Evolutionary conservation across 2,888 invertebrate genomes (phyloP), one percentile per base, ranked within the genome.

Genomic region (Siphonodentalium dalli): DNA sequence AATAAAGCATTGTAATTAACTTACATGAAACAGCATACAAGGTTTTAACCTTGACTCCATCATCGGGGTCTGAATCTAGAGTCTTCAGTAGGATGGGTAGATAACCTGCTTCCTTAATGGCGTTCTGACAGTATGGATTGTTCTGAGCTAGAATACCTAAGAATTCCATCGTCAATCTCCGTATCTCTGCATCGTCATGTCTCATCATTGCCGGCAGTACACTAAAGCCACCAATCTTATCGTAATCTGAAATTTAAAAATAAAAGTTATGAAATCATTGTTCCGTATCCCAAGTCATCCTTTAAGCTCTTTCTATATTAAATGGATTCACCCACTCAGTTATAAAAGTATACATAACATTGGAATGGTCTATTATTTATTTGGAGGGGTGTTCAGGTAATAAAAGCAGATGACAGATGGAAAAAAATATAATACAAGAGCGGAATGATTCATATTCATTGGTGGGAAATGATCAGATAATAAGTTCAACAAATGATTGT

Each of bases 71-170:
- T 9, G 81, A 82, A 65, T 87, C 86, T 11, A 88, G 79, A 50
- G 89, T 78, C 5, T 81, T 78, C 13, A 90, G 72, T 15, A 93
- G 79, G 8, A 85, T 82, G 0, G 87, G 86, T 37, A 93, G 80
- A 8, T 90, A 82, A 0, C 87, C 87, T 40, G 85, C 84, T 56
- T 89, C 87, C 5, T 90, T 65, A 1, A 76, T 56, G n/a, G 89
- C 87, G 24, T 86, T 81, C 79, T 95, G 94, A 68, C 91, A 91
- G 75, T 86, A 89, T 0, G 89, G 87, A 82, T 94, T 93, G 82
- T 94, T 93, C 82, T 95, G 94, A 29, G 89, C 88, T 52, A 92
- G 79, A 69, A 89, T 89, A 0, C 89, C 93, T 2, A 94, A 83
- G 13, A 93, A 81, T 26, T 87, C 85, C 11, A 89, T 88, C 2